Base-by-base conservation (phyloP, 2,797 vertebrate species). In the Acropternis orthonyx region DNA sequence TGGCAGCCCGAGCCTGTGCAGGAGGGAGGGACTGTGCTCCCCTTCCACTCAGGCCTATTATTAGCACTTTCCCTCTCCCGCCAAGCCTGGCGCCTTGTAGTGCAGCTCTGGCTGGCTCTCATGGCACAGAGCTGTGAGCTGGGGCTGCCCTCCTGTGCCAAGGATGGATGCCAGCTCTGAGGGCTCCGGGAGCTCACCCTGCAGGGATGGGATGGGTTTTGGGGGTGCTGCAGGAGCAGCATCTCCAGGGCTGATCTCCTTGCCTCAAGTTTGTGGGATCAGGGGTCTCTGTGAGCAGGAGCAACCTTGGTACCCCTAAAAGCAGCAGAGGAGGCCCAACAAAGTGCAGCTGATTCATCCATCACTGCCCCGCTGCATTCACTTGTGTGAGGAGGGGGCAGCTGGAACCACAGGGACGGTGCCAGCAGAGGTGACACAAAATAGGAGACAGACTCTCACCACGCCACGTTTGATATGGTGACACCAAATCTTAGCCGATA, bases 251-350 rank as follows among this genome's bases (percentile, higher is more conserved):
- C 56, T 19, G 54, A 8, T 15, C 39, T 39, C 39, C 36, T 27
- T 19, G 19, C 71, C 88, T 76, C 54, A 0, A 0, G 9, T 18
- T 37, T 55, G 27, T 46, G 56, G 76, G 39, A 10, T 10, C 2
- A 1, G 61, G 36, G 16, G 16, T 9, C 10, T 12, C 56, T 7
- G 10, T 6, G 52, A 3, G 52, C 0, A 1, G 23, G 44, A 9
- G 8, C 52, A 4, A 1, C 8, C 28, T 10, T 1, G 1, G 32
- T 3, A 2, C 26, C n/a, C 13, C 7, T 1, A 1, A 34, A 46
- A 48, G 27, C 3, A 14, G 32, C 0, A 43, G 34, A 21, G 39
- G 26, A 58, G 18, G 12, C 71, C 41, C 79, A 13, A 76, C 34
- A 14, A 10, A 26, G 23, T 0, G 5, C 32, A 9, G 67, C 73